phyloP scores from a whole-genome alignment of 2,888 invertebrate species.

The Timandra comae region DNA sequence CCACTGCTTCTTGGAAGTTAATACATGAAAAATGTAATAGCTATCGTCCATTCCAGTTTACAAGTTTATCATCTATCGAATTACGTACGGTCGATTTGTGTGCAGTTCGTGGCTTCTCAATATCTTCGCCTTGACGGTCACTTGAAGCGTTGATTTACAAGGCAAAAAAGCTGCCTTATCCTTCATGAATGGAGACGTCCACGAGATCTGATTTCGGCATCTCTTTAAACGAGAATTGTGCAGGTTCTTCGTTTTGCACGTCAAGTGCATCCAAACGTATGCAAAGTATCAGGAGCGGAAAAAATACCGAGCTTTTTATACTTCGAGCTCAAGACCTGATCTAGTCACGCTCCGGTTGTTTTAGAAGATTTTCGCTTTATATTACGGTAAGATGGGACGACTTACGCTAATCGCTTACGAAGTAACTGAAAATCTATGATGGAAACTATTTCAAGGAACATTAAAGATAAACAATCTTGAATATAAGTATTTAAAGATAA shows the following conservation, averaged over 20 bases:
- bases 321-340: slow-evolving; percentile 1
- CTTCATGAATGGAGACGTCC: slow-evolving; percentile 54
- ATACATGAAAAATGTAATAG: neutral
- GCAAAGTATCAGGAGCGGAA: slow-evolving; percentile 13
- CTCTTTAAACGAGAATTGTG: slow-evolving; percentile 49
- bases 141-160: slow-evolving; percentile 64
- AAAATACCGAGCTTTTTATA: slow-evolving; percentile 6
- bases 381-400: neutral
- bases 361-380: slow-evolving; percentile 5
- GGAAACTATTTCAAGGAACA: too few species aligned
- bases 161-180: slow-evolving; percentile 33
- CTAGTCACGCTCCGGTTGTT: slow-evolving; percentile 13
- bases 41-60: neutral
- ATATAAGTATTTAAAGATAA: too few species aligned
- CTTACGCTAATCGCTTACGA: slow-evolving; percentile 1
- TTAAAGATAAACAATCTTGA: too few species aligned
- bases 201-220: slow-evolving; percentile 66
- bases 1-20: neutral
- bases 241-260: slow-evolving; percentile 35
- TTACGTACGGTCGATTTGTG: slow-evolving; percentile 41
- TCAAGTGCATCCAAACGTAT: slow-evolving; percentile 32
- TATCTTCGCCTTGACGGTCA: slow-evolving; percentile 23
- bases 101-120: slow-evolving; percentile 25
- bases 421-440: too few species aligned
- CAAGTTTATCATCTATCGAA: slow-evolving; percentile 6